Conservation (phyloP, 2,888 invertebrate species). For the Napeogenes inachia region DNA sequence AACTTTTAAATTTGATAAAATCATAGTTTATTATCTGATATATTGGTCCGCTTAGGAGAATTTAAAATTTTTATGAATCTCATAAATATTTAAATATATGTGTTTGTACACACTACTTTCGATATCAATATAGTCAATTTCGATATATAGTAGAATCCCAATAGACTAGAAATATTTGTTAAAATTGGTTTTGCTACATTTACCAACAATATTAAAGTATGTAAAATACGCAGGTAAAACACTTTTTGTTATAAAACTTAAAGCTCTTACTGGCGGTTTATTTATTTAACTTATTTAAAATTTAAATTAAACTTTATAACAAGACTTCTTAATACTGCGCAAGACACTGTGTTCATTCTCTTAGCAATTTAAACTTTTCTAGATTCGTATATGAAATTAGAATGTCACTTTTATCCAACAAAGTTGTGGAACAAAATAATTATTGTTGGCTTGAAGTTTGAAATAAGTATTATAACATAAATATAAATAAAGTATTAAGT, state of each 20-base stretch:
- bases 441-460: background rate
- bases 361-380: slow-evolving; percentile 67
- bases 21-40: no score
- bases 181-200: no score
- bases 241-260: slow-evolving; percentile 20
- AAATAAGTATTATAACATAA: no score
- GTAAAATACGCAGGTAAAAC: slow-evolving; percentile 26
- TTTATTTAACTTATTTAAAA: slow-evolving; percentile 48
- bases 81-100: no score
- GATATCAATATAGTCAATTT: no score
- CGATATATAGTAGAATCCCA: no score
- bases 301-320: slow-evolving; percentile 59
- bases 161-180: no score
- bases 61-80: no score
- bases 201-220: slow-evolving; percentile 9
- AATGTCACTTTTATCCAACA: slow-evolving; percentile 23
- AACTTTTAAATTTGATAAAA: no score
- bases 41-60: no score
- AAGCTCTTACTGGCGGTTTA: slow-evolving; percentile 41
- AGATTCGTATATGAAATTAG: slow-evolving; percentile 47
- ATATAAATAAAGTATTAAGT: no score
- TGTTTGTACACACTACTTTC: no score
- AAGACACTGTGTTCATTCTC: slow-evolving; percentile 57
- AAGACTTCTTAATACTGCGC: slow-evolving; percentile 54
- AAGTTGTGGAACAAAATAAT: slow-evolving; percentile 1